Evolutionary conservation across 2,113 vertebrate species (phyloP), one percentile per base, ranked within the genome.

Genomic region (Thinocorus orbignyianus): DNA sequence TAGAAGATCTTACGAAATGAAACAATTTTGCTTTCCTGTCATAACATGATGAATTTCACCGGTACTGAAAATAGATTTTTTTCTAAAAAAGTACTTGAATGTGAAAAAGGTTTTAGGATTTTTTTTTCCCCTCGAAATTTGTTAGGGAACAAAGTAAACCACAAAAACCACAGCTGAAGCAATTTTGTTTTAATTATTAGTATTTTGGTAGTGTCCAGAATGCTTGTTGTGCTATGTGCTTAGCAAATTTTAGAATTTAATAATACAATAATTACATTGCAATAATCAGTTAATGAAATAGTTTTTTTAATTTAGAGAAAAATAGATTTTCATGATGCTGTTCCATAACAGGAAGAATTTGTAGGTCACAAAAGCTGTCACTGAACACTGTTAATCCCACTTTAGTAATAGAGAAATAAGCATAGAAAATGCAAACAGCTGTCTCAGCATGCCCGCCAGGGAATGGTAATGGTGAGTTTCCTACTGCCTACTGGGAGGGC

Each of bases 11-110:
- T 95, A 73, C 1, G 58, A 95, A 82, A 87, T 90, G 86, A 97
- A 97, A 94, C 96, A 95, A 81, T 96, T 97, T 95, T 96, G 68
- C 87, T 97, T 96, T 97, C 95, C 92, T 97, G 86, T 93, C 89
- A 86, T 76, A 95, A 88, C 88, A 62, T 92, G 95, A 97, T 92
- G 11, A 90, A 96, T 97, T 96, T 96, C 93, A 70, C 90, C 95
- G 48, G 58, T 44, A 81, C 82, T 57, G 48, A 92, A 91, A 82
- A 80, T 66, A 93, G 86, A 81, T 54, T 54, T 89, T 86, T 64
- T 88, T 42, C 39, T 68, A 52, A 89, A 78, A 85, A 90, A 92
- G 79, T 93, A 78, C 39, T 81, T 78, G 39, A 88, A 93, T 86
- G 71, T 0, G 1, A 84, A 73, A 92, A 90, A 39, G 3, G 19